These are phyloP conservation scores for Edolisoma coerulescens DNA, from an alignment of 2,113 vertebrate genomes.

Conservation along the genomic window DNA sequence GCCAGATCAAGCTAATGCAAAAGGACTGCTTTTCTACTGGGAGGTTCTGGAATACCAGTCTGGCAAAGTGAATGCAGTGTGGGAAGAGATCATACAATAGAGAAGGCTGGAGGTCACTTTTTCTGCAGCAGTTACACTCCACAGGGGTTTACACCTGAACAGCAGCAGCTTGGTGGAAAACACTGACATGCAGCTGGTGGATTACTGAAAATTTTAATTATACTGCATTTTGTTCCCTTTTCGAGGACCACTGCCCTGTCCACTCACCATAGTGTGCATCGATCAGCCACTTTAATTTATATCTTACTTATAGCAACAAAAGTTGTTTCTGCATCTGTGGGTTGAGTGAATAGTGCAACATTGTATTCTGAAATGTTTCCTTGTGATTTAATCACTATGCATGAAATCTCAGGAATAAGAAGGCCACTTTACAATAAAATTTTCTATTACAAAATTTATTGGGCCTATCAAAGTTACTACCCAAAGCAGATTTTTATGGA, in stretches of 20 bases:
- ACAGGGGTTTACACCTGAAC: not conserved
- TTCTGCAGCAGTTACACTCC: not conserved
- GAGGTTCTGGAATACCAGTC: not conserved
- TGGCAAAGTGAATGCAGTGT: not conserved
- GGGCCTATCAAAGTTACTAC: slow-evolving; percentile 5
- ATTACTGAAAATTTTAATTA: not conserved
- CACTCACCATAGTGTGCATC: not conserved
- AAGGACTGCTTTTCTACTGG: not conserved
- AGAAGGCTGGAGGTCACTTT: not conserved
- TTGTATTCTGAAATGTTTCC: not conserved
- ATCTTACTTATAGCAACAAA: not conserved
- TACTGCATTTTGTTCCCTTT: not conserved
- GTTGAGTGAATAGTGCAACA: not conserved
- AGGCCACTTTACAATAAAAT: not conserved
- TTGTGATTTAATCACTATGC: not conserved
- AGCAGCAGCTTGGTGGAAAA: not conserved
- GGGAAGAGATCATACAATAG: not conserved
- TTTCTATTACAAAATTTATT: slow-evolving; percentile 29
- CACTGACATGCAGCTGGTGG: not conserved
- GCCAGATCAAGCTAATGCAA: not conserved
- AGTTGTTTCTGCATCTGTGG: not conserved
- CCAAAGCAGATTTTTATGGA: slow-evolving; percentile 39
- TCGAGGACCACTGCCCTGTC: not conserved
- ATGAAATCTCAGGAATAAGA: not conserved
- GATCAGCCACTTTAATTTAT: not conserved